A percentile compares a stretch with the other conserved stretches of the same genome.
phyloP scores from a whole-genome alignment of 2,113 vertebrate genomes.

The Gymnobelideus leadbeateri region DNA sequence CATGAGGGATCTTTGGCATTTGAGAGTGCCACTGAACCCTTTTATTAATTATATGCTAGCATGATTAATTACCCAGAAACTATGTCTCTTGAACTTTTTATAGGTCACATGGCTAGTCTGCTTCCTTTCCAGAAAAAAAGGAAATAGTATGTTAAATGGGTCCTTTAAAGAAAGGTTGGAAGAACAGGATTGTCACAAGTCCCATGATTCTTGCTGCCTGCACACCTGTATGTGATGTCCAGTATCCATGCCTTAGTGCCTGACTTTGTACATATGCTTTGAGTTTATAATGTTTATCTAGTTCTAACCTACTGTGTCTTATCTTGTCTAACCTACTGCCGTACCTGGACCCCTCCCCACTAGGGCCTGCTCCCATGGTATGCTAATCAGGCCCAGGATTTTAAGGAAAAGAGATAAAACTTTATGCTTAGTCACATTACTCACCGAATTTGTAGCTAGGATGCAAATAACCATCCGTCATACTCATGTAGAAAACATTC shows the following conservation, averaged over 20 bases:
- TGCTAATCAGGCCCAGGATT: not conserved
- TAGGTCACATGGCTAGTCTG: not conserved
- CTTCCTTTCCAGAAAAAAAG: not conserved
- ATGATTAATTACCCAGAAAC: not conserved
- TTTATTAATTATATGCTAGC: not conserved
- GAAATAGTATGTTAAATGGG: not conserved
- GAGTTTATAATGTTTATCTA: not conserved
- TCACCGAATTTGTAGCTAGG: not conserved
- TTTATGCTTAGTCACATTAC: not conserved
- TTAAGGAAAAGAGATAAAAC: not conserved
- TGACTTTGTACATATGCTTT: not conserved
- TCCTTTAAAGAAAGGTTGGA: not conserved
- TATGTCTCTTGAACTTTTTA: not conserved
- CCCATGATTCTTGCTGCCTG: not conserved
- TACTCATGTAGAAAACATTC: conserved; percentile 26
- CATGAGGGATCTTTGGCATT: not conserved
- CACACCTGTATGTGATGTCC: not conserved
- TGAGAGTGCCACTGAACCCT: not conserved
- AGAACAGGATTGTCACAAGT: not conserved
- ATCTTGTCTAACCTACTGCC: not conserved
- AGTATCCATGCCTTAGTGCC: not conserved
- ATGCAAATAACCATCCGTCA: not conserved
- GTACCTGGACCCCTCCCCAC: too few species aligned
- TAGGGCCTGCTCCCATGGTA: not conserved
- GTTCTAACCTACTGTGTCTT: not conserved